Conservation (phyloP, 1,140 invertebrate genomes). For the Tribolium castaneum region DNA sequence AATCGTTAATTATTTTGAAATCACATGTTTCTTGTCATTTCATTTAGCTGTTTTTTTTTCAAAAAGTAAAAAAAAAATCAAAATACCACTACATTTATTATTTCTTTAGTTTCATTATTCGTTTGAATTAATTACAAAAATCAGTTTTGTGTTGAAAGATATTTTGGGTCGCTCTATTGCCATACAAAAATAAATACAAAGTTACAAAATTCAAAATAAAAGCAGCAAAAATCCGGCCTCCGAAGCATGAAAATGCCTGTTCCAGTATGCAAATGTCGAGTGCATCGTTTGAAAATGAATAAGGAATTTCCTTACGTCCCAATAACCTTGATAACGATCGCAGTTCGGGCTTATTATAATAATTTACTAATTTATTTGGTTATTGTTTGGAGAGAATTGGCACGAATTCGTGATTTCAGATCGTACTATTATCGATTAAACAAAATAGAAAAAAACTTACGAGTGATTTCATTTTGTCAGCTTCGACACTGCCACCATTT, state of each 20-base stretch:
- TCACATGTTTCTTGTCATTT: too few relatives aligned
- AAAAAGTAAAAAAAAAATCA: too few relatives aligned
- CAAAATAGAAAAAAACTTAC: conserved; percentile 14
- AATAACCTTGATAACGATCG: conserved; percentile 29
- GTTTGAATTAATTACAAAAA: too few relatives aligned
- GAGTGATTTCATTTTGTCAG: background rate
- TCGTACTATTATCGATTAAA: conserved; percentile 14
- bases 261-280: conserved; percentile 24
- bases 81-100: too few relatives aligned
- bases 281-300: conserved; percentile 33
- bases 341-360: background rate
- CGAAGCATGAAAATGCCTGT: background rate
- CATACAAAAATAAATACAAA: too few relatives aligned
- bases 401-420: conserved; percentile 1
- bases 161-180: too few relatives aligned
- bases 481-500: conserved; percentile 28
- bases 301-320: conserved; percentile 37
- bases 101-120: too few relatives aligned
- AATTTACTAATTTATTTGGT: background rate
- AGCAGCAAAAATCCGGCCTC: too few relatives aligned
- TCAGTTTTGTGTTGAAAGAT: too few relatives aligned
- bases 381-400: background rate
- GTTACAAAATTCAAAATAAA: too few relatives aligned
- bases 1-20: too few relatives aligned
- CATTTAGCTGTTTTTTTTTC: too few relatives aligned